Base-by-base conservation (phyloP, 2,113 vertebrate species). In the Gnathonemus echidnorhynchus region DNA sequence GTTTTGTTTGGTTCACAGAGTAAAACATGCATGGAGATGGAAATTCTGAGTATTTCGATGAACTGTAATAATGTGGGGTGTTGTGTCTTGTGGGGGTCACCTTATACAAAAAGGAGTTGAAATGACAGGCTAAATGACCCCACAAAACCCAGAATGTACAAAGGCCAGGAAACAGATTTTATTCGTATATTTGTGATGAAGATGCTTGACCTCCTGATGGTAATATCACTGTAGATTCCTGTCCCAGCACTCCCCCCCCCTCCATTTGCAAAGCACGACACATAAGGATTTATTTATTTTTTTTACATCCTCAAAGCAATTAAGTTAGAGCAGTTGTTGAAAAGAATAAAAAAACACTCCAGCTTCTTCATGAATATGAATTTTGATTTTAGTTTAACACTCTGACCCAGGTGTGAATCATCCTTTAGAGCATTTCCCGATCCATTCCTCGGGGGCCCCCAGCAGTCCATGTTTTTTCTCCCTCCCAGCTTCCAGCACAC, bases 291-390 rank as follows among this genome's bases (percentile, higher is more conserved):
- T 5, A 1, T 58, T 42, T n/a, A 3, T 50, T 35, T 50, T 52
- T 87, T 87, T 87, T 87, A 74, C n/a, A 42, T 35, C 62, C 17
- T 89, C 8, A 89, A 31, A 89, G 48, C 19, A 58, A 90, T 87
- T 24, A 35, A 49, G 56, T 46, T 90, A 56, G n/a, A 86, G 24
- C 17, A 70, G 86, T 35, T 31, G n/a, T 10, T 9, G 31, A 77
- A 39, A 77, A 19, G 70, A 7, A 35, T 15, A 39, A 80, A 90
- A 50, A 42, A 13, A 52, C 9, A 24, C 48, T 10, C 7, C 39
- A 87, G 46, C n/a, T 77, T 77, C 46, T 53, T 87, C 85, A 77
- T 87, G 58, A 87, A 88, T 87, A 87, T 77, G 27, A 46, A 88
- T 87, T 48, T 48, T 53, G 15, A 77, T 87, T 87, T 90, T 15